Conservation (phyloP, 2,888 invertebrate species). For the Rotaria magnacalcarata region DNA sequence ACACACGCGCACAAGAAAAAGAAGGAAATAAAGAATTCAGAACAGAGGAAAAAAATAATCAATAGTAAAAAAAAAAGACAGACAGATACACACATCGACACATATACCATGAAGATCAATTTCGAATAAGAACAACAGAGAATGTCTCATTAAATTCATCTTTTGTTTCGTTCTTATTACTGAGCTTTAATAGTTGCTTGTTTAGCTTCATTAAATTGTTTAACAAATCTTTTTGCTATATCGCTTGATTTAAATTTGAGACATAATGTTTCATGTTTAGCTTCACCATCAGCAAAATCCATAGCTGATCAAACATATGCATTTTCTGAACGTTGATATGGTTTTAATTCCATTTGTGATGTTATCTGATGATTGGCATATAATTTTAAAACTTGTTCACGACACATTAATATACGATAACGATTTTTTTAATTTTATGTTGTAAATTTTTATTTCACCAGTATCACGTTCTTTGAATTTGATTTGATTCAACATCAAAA, state of each 20-base stretch:
- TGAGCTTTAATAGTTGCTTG: not conserved
- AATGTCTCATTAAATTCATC: not conserved
- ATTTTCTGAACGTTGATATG: slow-evolving; percentile 64
- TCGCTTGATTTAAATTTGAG: slow-evolving; percentile 75
- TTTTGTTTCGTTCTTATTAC: not conserved
- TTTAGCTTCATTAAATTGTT: slow-evolving; percentile 60
- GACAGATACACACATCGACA: too few relatives aligned
- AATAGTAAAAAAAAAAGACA: not conserved
- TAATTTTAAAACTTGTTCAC: slow-evolving; percentile 41
- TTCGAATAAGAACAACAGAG: slow-evolving; percentile 14
- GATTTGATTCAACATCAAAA: slow-evolving; percentile 39
- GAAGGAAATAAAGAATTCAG: slow-evolving; percentile 7
- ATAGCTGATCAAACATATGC: slow-evolving; percentile 61
- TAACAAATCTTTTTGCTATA: slow-evolving; percentile 69
- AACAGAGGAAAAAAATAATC: not conserved
- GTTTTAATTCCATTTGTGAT: not conserved
- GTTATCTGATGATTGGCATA: not conserved
- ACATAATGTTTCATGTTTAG: slow-evolving; percentile 71
- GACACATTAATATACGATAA: slow-evolving; percentile 39
- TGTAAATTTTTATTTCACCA: slow-evolving; percentile 44
- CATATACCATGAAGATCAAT: not conserved
- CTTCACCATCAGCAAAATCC: slow-evolving; percentile 77
- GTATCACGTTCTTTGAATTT: slow-evolving; percentile 45
- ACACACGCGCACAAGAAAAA: not conserved
- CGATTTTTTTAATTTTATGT: slow-evolving; percentile 33